A percentile compares a stretch with the other conserved stretches of the same genome.
phyloP scores from a whole-genome alignment of 2,888 invertebrate species.

The Formica aserva region DNA sequence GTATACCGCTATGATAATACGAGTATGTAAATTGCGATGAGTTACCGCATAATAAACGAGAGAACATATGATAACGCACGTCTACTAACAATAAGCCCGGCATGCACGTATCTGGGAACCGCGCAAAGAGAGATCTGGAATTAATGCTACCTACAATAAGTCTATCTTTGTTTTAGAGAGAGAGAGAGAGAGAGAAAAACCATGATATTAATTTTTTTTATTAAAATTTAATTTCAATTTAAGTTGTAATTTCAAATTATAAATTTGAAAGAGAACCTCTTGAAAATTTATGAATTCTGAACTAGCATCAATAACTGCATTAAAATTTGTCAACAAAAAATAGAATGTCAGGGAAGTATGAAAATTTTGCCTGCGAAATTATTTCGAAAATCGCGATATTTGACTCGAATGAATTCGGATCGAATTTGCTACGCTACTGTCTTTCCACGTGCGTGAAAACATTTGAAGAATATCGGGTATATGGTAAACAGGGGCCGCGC shows the following conservation, averaged over 20 bases:
- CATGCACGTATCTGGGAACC: background rate
- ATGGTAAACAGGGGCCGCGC: slow-evolving; percentile 23
- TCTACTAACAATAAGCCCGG: background rate
- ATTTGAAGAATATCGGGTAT: slow-evolving; percentile 35
- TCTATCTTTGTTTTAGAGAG: background rate
- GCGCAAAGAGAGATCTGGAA: background rate
- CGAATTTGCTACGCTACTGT: slow-evolving; percentile 7
- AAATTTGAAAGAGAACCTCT: background rate
- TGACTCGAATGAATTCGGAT: background rate
- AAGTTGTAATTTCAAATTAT: background rate
- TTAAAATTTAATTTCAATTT: background rate
- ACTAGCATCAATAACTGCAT: background rate
- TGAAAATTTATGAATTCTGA: background rate
- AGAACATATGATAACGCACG: slow-evolving; percentile 21
- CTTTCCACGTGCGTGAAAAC: slow-evolving; percentile 17
- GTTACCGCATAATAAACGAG: slow-evolving; percentile 14
- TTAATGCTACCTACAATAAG: background rate
- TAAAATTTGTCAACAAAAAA: background rate
- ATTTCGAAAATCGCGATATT: background rate
- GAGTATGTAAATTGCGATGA: slow-evolving; percentile 23
- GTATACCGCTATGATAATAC: slow-evolving; percentile 21
- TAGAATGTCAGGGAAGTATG: background rate
- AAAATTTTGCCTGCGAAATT: background rate
- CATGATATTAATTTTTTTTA: background rate
- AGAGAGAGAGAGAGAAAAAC: no score